phyloP scores from a whole-genome alignment of 2,113 vertebrate genomes.

The Alces alces region DNA sequence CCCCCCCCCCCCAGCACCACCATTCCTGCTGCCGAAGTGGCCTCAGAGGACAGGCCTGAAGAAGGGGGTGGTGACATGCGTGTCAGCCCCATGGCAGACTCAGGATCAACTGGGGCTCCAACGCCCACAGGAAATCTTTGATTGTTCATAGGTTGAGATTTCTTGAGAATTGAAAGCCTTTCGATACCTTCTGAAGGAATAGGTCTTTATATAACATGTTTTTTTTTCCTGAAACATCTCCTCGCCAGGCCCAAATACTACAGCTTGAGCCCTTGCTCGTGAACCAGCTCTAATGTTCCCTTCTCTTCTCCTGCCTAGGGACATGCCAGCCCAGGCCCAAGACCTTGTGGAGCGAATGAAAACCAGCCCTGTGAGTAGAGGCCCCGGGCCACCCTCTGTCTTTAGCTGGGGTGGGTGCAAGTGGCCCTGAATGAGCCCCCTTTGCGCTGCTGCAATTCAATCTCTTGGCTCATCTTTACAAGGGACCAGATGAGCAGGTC shows the following conservation, averaged over 20 bases:
- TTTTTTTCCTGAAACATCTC: not conserved
- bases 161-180: not conserved
- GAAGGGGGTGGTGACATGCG: fast-evolving
- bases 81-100: too few species aligned
- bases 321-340: constrained; percentile 85
- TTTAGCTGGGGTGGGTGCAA: not conserved
- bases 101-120: not conserved
- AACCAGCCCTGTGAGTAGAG: constrained; percentile 82
- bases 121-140: not conserved
- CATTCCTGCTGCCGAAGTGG: not conserved
- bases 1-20: not conserved
- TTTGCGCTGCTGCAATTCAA: not conserved
- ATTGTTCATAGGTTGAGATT: not conserved
- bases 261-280: not conserved
- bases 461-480: not conserved
- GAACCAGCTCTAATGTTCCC: not conserved
- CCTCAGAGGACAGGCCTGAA: fast-evolving
- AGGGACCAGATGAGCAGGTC: constrained; percentile 23
- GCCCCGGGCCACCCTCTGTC: not conserved
- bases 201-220: not conserved
- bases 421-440: not conserved
- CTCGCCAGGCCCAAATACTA: not conserved
- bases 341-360: constrained; percentile 84
- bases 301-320: constrained; percentile 75
- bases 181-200: not conserved